Base-by-base conservation (phyloP, 2,888 invertebrate genomes). In the Drosophila yooni region DNA sequence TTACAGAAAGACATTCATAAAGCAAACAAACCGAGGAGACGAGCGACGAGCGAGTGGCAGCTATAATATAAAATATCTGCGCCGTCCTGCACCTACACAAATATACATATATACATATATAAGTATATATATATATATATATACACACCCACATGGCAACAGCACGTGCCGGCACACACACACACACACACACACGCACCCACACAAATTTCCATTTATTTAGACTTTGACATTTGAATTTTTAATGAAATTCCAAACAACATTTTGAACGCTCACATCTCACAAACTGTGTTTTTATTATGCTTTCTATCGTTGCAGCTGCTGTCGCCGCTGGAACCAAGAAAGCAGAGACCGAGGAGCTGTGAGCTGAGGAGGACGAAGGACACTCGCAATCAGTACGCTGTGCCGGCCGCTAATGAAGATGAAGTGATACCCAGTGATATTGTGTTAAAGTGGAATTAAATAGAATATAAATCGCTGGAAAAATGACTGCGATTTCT, bases 211-310 rank as follows among this genome's bases (percentile, higher is more conserved):
- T 89, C 81, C 86, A 87, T 90, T 90, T 87, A 88, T 90, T 87
- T 86, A 51, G 89, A 78, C 81, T 83, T 88, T 87, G 87, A 88
- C 83, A 86, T 90, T 87, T 88, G 89, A 79, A 87, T 90, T 89
- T 87, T 88, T 87, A 87, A 87, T 87, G 90, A 90, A 87, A 87
- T 87, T 87, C 90, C 90, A 81, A 87, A 87, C 76, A 87, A 87
- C 76, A 88, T 90, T 90, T 89, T 85, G 21, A 82, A 74, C 83
- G 90, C 76, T 72, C 76, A 51, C 62, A 56, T 29, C 69, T 61
- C 62, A 76, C 75, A 74, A 79, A 84, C 74, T 67, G 72, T 66
- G 15, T 73, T 76, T 76, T 70, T 63, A 53, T 71, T 70, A 60
- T 33, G 43, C 21, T 71, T 54, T 54, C 57, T 66, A 51, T 54